Evolutionary conservation across 2,888 invertebrate genomes (phyloP).

Genomic region (Temnothorax ravouxi): DNA sequence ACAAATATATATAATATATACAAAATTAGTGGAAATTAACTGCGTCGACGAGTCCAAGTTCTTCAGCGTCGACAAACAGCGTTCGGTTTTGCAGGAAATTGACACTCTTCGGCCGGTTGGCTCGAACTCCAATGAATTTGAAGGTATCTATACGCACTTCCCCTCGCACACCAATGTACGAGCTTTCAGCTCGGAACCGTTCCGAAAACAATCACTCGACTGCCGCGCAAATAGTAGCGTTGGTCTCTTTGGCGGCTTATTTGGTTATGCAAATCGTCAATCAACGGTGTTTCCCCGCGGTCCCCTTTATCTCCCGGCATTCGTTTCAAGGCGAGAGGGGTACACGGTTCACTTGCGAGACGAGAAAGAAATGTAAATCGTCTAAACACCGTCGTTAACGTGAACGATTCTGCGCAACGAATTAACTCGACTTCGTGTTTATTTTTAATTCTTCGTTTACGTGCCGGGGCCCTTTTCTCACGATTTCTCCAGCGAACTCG

Average conservation of each 20-base stretch:
- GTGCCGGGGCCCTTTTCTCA: conserved; percentile 28
- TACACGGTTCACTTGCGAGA: background rate
- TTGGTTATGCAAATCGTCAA: conserved; percentile 86
- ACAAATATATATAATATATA: background rate
- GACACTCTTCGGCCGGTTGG: conserved; percentile 51
- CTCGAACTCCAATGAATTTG: conserved; percentile 57
- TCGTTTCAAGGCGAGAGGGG: conserved; percentile 21
- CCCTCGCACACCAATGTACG: conserved; percentile 66
- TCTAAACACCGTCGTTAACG: conserved; percentile 11
- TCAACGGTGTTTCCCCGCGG: conserved; percentile 75
- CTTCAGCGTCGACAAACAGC: background rate
- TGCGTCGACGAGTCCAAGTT: background rate
- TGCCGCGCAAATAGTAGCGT: conserved; percentile 79
- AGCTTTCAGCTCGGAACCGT: conserved; percentile 62
- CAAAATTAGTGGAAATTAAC: background rate
- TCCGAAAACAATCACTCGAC: conserved; percentile 81
- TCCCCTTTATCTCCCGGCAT: background rate
- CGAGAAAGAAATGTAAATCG: conserved; percentile 16
- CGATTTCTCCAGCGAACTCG: conserved; percentile 24
- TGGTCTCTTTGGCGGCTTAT: conserved; percentile 77
- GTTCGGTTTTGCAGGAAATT: conserved; percentile 52
- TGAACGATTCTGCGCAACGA: background rate
- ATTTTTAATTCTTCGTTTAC: conserved; percentile 7
- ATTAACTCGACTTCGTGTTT: background rate
- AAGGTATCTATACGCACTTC: conserved; percentile 64